phyloP scores from a whole-genome alignment of 1,140 invertebrate genomes.

The Caenorhabditis inopinata region DNA sequence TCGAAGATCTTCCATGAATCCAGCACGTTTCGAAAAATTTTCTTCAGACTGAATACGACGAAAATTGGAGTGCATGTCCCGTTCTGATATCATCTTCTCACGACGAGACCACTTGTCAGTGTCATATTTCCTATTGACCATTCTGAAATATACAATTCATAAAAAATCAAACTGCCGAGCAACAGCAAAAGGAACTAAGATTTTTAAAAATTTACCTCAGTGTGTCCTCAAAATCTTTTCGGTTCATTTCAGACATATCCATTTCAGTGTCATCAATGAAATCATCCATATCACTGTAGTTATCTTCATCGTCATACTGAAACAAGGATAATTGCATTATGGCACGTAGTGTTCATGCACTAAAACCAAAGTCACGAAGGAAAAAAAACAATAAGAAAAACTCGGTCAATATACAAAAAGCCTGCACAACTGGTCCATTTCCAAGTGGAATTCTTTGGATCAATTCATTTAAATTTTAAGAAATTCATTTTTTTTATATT shows the following conservation, averaged over 20 bases:
- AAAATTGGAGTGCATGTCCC: conserved; percentile 56
- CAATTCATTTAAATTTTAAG: too few relatives aligned
- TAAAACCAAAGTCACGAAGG: too few relatives aligned
- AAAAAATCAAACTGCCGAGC: too few relatives aligned
- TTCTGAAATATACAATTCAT: conserved; percentile 49
- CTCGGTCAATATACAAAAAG: too few relatives aligned
- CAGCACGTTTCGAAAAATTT: conserved; percentile 20
- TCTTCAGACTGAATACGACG: conserved; percentile 57
- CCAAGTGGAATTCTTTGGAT: too few relatives aligned
- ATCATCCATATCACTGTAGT: conserved; percentile 61
- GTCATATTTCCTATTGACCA: conserved; percentile 57
- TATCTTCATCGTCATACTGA: conserved; percentile 51
- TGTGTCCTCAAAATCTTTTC: conserved; percentile 57
- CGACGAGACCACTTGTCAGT: conserved; percentile 57
- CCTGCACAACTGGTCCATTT: too few relatives aligned
- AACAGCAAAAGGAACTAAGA: neutral
- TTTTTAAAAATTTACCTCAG: conserved; percentile 44
- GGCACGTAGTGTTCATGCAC: too few relatives aligned
- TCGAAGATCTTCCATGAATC: neutral
- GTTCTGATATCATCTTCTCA: conserved; percentile 58
- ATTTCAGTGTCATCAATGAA: conserved; percentile 60
- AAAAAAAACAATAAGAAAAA: too few relatives aligned
- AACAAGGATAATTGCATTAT: too few relatives aligned
- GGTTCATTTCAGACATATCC: conserved; percentile 50
- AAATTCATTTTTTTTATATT: too few relatives aligned